Conservation (phyloP, 2,888 invertebrate species). For the Rhopalosiphum nymphaeae region DNA sequence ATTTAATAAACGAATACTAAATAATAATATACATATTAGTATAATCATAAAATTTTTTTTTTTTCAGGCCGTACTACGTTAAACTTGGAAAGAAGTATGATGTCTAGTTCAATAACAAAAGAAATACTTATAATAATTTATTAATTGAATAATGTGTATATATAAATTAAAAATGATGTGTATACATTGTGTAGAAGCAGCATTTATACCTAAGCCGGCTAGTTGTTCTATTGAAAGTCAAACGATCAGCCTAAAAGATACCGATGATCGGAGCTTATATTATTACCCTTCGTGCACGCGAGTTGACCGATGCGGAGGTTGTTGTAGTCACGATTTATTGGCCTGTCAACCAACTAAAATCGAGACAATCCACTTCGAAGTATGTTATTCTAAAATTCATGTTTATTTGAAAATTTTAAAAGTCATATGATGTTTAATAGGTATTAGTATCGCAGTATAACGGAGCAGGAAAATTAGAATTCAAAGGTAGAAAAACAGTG, state of each 20-base stretch:
- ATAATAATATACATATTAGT: neutral
- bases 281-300: constrained; percentile 79
- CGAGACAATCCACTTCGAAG: constrained; percentile 74
- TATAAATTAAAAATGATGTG: constrained; percentile 5
- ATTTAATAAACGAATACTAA: neutral
- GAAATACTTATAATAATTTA: neutral
- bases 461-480: constrained; percentile 70
- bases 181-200: constrained; percentile 66
- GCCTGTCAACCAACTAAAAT: constrained; percentile 76
- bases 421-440: constrained; percentile 68
- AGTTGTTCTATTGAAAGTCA: constrained; percentile 71
- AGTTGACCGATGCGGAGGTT: constrained; percentile 80
- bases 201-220: constrained; percentile 70
- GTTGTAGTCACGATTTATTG: constrained; percentile 76
- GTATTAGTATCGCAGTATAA: constrained; percentile 72
- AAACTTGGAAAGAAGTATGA: constrained; percentile 51
- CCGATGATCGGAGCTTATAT: constrained; percentile 72
- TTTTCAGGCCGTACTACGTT: constrained; percentile 29
- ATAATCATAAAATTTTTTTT: neutral
- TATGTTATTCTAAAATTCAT: constrained; percentile 68
- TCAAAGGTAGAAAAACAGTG: constrained; percentile 72
- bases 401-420: constrained; percentile 33
- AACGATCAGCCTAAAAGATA: constrained; percentile 70
- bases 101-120: neutral
- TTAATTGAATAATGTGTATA: neutral